Evolutionary conservation across 2,113 vertebrate species (phyloP), one percentile per base, ranked within the genome.

Genomic region (Excalfactoria chinensis): DNA sequence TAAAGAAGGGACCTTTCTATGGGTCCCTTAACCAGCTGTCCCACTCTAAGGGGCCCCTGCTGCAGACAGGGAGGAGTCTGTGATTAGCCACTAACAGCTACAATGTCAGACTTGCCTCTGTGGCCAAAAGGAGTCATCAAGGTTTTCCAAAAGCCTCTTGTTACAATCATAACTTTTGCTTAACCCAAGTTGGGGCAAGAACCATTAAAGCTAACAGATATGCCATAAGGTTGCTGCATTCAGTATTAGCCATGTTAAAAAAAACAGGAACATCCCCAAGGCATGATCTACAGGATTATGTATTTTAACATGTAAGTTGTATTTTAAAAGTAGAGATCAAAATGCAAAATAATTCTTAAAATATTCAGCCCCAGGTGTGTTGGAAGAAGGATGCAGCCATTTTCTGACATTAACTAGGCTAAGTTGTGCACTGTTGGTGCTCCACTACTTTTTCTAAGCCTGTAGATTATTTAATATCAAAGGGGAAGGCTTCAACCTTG

Each of bases 381-480:
- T 22, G 66, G 40, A 37, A 92, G 68, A 79, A 85, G 34, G 46
- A 55, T 32, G 30, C 53, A 51, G 51, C 48, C 46, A 49, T 66
- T 96, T 96, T 94, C 94, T 92, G 92, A 90, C 3, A 55, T 15
- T 74, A 72, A 91, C 73, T 46, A 70, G 76, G 94, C 55, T 55
- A 69, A 94, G 72, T 64, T 70, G 62, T 55, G 43, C 40, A 44
- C 40, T 72, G 86, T 80, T 86, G 92, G 59, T 49, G 87, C 89
- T 88, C 75, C 63, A 51, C 37, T 88, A 37, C 64, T 86, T 51
- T 85, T 85, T 67, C 85, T 77, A 30, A 88, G 23, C 46, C 88
- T 79, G 74, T 74, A 88, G 90, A 96, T 97, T 97, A 90, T 97
- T 97, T 94, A 87, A 80, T 96, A 96, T 96, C 8, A 2, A 84